A percentile compares a stretch with the other conserved stretches of the same genome.
Evolutionary conservation across 2,113 vertebrate genomes (phyloP).

Genomic region (Rana temporaria): DNA sequence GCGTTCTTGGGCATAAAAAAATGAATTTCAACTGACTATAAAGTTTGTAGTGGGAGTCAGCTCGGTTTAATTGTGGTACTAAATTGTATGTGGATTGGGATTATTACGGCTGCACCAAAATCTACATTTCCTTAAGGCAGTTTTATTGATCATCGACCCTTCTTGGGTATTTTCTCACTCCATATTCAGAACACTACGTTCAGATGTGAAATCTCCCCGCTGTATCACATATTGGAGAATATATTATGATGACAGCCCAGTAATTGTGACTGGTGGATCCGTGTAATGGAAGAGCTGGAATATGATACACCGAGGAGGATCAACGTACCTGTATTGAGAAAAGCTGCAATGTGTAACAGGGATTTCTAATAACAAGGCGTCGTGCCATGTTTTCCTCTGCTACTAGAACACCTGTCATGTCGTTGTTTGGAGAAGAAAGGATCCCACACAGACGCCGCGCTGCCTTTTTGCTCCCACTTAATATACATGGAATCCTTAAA

Average conservation of each 20-base stretch:
- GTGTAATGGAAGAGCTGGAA: not conserved
- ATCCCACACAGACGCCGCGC: too few species aligned
- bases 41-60: too few species aligned
- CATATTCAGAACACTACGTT: not conserved
- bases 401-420: not conserved
- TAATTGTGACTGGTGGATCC: not conserved
- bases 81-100: not conserved
- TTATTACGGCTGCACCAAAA: not conserved
- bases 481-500: too few species aligned
- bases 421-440: not conserved
- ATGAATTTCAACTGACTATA: too few species aligned
- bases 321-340: not conserved
- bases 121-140: not conserved
- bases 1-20: too few species aligned
- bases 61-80: not conserved
- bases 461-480: too few species aligned
- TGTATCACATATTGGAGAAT: slow-evolving; percentile 7
- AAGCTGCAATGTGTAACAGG: not conserved
- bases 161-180: slow-evolving; percentile 12
- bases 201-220: not conserved
- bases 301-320: not conserved
- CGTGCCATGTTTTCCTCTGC: slow-evolving; percentile 2
- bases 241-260: slow-evolving; percentile 3
- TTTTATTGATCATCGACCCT: slow-evolving; percentile 2
- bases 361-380: not conserved